A percentile compares a stretch with the other conserved stretches of the same genome.
These are phyloP conservation scores for Larimichthys crocea DNA, from an alignment of 2,113 vertebrate genomes.

Conservation along the genomic window DNA sequence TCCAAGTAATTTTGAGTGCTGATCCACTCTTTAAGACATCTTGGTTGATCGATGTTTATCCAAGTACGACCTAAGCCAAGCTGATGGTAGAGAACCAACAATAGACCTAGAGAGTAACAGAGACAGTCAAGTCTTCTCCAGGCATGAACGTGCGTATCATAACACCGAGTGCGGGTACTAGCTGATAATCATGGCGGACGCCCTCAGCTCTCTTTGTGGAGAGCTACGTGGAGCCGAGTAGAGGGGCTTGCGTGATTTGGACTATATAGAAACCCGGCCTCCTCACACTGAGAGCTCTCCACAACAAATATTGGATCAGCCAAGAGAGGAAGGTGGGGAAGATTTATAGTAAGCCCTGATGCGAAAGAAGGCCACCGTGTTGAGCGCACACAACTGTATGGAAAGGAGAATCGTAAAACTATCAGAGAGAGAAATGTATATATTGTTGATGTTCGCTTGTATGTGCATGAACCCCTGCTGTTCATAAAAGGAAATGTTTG, in stretches of 20 bases:
- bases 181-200: neutral
- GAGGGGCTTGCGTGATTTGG: neutral
- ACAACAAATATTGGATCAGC: conserved; percentile 35
- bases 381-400: conserved; percentile 12
- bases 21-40: neutral
- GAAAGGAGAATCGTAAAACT: conserved; percentile 44
- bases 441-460: conserved; percentile 15
- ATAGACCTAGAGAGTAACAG: neutral
- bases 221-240: neutral
- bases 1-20: neutral
- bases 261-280: conserved; percentile 1
- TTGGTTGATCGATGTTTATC: neutral
- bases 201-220: conserved; percentile 2
- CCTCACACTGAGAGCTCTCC: conserved; percentile 8
- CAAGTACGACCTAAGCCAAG: neutral
- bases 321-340: conserved; percentile 15
- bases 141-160: neutral
- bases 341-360: conserved; percentile 42
- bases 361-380: conserved; percentile 37
- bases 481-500: conserved; percentile 55
- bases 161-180: neutral
- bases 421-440: conserved; percentile 27
- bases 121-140: neutral
- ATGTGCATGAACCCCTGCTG: neutral
- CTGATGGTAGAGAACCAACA: neutral